These are phyloP conservation scores for Scaptomyza hsui DNA, from an alignment of 1,140 invertebrate species.

Conservation along the genomic window DNA sequence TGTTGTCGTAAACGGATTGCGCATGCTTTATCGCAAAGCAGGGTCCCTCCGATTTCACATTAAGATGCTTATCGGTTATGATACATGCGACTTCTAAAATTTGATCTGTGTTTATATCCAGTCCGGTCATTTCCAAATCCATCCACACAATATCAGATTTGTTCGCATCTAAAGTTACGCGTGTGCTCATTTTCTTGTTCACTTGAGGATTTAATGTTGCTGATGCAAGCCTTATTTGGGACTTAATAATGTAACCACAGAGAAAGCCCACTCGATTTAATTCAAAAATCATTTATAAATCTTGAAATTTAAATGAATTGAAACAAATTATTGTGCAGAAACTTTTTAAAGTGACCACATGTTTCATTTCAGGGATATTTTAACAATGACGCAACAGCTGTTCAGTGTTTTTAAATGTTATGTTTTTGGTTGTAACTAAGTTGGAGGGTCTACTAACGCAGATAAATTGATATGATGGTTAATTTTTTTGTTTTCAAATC, in stretches of 20 bases:
- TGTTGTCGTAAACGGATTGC: slow-evolving; percentile 88
- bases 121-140: slow-evolving; percentile 90
- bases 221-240: not conserved
- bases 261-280: slow-evolving; percentile 15
- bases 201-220: not conserved
- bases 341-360: not conserved
- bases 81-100: slow-evolving; percentile 96
- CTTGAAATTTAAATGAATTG: not conserved
- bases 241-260: not conserved
- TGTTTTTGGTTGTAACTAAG: not conserved
- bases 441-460: not conserved
- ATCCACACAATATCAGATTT: slow-evolving; percentile 85
- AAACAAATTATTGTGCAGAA: not conserved
- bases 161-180: not conserved
- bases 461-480: not conserved
- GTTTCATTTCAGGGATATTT: slow-evolving; percentile 1
- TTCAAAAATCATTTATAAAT: slow-evolving; percentile 15
- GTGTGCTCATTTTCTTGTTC: slow-evolving; percentile 42
- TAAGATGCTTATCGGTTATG: slow-evolving; percentile 92
- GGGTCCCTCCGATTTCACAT: slow-evolving; percentile 91
- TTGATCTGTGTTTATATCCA: slow-evolving; percentile 90
- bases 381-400: slow-evolving; percentile 13
- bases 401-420: not conserved
- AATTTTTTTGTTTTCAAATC: too few species aligned
- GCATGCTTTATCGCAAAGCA: slow-evolving; percentile 93